Evolutionary conservation across 2,113 vertebrate genomes (phyloP).

Genomic region (Myiopsitta monachus): DNA sequence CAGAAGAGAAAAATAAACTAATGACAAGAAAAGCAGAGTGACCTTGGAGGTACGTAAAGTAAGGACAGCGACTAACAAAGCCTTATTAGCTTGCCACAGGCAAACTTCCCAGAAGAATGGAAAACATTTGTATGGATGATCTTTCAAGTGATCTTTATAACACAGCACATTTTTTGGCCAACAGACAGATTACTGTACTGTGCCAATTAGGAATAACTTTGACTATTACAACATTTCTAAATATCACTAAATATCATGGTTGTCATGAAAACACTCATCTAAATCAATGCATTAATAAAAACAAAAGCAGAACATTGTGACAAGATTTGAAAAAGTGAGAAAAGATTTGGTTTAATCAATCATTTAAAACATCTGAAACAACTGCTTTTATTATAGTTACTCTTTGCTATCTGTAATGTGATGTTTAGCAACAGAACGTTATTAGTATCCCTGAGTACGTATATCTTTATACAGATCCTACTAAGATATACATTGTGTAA

Average conservation of each 20-base stretch:
- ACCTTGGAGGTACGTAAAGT: not conserved
- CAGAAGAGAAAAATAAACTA: not conserved
- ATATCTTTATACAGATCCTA: not conserved
- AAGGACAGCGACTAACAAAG: not conserved
- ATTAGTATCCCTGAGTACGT: not conserved
- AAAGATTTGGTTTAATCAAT: not conserved
- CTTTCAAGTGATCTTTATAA: not conserved
- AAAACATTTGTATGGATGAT: not conserved
- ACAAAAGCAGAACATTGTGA: conserved; percentile 26
- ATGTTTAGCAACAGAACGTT: not conserved
- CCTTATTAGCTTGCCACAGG: not conserved
- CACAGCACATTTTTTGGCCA: not conserved
- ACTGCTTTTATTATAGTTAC: not conserved
- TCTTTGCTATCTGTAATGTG: not conserved
- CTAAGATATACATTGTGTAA: not conserved
- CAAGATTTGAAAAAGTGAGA: not conserved
- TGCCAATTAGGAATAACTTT: conserved; percentile 5
- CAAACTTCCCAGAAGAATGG: not conserved
- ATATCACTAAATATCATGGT: not conserved
- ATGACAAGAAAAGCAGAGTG: not conserved
- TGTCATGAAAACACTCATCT: conserved; percentile 13
- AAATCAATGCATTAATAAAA: not conserved
- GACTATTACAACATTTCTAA: not conserved
- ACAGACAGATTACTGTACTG: not conserved
- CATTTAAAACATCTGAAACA: not conserved